phyloP scores from a whole-genome alignment of 2,797 vertebrate species.

The Botia kubotai region DNA sequence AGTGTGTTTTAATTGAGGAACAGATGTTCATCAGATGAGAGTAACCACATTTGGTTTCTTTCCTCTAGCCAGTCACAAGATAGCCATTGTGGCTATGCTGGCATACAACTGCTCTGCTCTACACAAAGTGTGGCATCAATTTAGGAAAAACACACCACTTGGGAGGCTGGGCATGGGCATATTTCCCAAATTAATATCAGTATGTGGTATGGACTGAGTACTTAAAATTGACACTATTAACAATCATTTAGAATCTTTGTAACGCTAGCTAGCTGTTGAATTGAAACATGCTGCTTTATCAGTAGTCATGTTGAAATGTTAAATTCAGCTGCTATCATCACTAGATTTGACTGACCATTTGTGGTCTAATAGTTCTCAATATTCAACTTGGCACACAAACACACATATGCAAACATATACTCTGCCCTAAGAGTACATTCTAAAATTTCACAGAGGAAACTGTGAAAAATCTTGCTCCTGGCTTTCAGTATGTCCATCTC shows the following conservation, averaged over 20 bases:
- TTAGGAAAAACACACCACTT: conserved; percentile 14
- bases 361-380: conserved; percentile 12
- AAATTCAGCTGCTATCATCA: conserved; percentile 1
- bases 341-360: conserved; percentile 19
- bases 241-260: background rate
- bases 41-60: conserved; percentile 84
- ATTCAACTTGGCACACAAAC: background rate
- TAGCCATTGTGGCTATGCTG: conserved; percentile 8
- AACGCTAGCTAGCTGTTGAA: background rate
- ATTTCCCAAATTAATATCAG: background rate
- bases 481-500: too few species aligned
- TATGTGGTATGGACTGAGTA: background rate
- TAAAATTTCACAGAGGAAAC: too few species aligned
- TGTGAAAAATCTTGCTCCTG: too few species aligned
- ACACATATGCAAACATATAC: background rate
- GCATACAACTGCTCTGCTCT: background rate
- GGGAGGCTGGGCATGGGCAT: conserved; percentile 1
- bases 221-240: background rate
- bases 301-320: background rate
- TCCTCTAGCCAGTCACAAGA: conserved; percentile 62
- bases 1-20: conserved; percentile 86
- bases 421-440: too few species aligned
- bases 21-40: conserved; percentile 98
- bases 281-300: background rate
- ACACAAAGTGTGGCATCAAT: conserved; percentile 11